Evolutionary conservation across 2,113 vertebrate species (phyloP).

Genomic region (Pachyramphus minor): DNA sequence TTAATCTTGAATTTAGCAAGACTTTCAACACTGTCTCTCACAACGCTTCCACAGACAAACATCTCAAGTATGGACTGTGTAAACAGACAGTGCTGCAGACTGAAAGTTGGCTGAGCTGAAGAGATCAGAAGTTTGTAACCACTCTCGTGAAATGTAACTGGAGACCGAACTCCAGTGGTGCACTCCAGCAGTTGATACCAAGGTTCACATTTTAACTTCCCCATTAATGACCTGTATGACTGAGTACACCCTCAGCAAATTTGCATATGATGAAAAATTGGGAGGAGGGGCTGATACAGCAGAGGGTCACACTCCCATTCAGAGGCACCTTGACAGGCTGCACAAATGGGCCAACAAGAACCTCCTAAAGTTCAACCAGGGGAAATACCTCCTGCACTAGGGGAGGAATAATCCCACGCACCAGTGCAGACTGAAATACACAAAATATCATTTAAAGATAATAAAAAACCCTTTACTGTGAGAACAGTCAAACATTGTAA

Average conservation of each 20-base stretch:
- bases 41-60: not conserved
- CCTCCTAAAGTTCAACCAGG: not conserved
- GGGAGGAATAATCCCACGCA: not conserved
- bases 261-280: not conserved
- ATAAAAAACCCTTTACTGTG: not conserved
- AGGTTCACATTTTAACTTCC: not conserved
- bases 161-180: not conserved
- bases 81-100: not conserved
- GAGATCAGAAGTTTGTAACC: not conserved
- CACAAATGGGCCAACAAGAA: not conserved
- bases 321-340: not conserved
- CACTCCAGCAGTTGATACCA: fast-evolving
- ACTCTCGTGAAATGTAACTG: not conserved
- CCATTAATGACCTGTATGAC: not conserved
- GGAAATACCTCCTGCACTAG: not conserved
- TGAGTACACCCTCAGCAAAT: not conserved
- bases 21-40: not conserved
- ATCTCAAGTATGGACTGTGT: not conserved
- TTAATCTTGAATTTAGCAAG: not conserved
- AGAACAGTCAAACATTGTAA: not conserved
- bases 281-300: not conserved
- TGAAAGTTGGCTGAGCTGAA: not conserved
- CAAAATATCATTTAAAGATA: not conserved
- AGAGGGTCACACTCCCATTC: not conserved
- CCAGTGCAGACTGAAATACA: not conserved